Evolutionary conservation across 1,140 invertebrate species (phyloP), one percentile per base, ranked within the genome.

Genomic region (Drosophila trapezifrons): DNA sequence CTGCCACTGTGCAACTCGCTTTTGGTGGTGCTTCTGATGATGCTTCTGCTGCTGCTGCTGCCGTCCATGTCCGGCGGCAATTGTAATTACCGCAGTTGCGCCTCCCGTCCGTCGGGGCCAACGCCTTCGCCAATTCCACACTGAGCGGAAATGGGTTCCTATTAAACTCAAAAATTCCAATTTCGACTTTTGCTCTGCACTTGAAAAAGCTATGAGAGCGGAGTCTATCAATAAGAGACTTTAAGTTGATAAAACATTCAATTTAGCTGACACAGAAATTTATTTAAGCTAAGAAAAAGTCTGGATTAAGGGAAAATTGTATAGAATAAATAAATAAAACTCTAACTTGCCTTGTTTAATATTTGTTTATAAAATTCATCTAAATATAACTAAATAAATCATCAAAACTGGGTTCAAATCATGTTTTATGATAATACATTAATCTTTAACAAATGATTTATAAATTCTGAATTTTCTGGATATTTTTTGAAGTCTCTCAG

Each of bases 41-140:
- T 59, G 60, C 65, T 29, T 6, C 9, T 47, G 38, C 17, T 43
- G 37, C 80, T 51, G 81, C 62, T 65, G 40, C 73, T 65, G 72
- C 74, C 63, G 59, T 82, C 79, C 84, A 90, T 89, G 84, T 87
- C 84, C 84, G 84, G 77, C 80, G 84, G 84, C 84, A 89, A 89
- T 89, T 89, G 84, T 89, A 89, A 89, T 89, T 89, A 89, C 84
- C 84, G 80, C 84, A 89, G 84, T 89, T 89, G 84, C 84, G 84
- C 84, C 84, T 87, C 84, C 84, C 84, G 84, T 87, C 66, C 84
- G 80, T 84, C 67, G 72, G 67, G 83, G 83, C 82, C 83, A 87
- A 87, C 79, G 83, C 82, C 82, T 86, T 86, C 79, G 82, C 82
- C 78, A 71, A 71, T 43, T 66, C 17, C 15, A 66, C 65, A 69